phyloP scores from a whole-genome alignment of 1,140 invertebrate species.

The Macrocentrus cingulum region DNA sequence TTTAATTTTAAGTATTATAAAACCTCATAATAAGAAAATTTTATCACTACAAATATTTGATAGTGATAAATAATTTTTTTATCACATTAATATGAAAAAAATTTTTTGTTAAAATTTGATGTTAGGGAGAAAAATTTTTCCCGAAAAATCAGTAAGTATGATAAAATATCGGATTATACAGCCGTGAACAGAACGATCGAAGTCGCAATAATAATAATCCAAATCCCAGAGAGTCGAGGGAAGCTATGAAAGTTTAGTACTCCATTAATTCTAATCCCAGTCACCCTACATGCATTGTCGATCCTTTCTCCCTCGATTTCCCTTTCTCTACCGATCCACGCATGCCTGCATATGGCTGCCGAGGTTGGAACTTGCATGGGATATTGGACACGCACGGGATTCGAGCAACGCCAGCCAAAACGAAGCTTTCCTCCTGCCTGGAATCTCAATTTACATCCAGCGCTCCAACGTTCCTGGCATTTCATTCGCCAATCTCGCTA shows the following conservation, averaged over 20 bases:
- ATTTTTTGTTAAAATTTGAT: no score
- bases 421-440: background rate
- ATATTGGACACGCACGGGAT: slow-evolving; percentile 11
- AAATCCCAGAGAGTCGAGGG: slow-evolving; percentile 13
- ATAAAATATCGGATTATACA: slow-evolving; percentile 14
- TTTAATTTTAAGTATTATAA: no score
- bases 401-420: background rate
- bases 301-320: no score
- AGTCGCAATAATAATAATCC: slow-evolving; percentile 25
- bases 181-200: slow-evolving; percentile 4
- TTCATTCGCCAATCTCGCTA: background rate
- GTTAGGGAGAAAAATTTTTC: no score
- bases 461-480: background rate
- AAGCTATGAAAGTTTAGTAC: slow-evolving; percentile 28
- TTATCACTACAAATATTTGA: no score
- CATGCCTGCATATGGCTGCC: slow-evolving; percentile 3
- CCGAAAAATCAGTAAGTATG: slow-evolving; percentile 22
- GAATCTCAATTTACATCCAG: slow-evolving; percentile 12
- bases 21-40: no score
- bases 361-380: slow-evolving; percentile 9
- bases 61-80: no score
- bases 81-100: no score
- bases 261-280: slow-evolving; percentile 28
- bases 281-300: slow-evolving; percentile 10
- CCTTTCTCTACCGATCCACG: background rate